Evolutionary conservation across 2,888 invertebrate genomes (phyloP).

Genomic region (Pseudanteris insignis): DNA sequence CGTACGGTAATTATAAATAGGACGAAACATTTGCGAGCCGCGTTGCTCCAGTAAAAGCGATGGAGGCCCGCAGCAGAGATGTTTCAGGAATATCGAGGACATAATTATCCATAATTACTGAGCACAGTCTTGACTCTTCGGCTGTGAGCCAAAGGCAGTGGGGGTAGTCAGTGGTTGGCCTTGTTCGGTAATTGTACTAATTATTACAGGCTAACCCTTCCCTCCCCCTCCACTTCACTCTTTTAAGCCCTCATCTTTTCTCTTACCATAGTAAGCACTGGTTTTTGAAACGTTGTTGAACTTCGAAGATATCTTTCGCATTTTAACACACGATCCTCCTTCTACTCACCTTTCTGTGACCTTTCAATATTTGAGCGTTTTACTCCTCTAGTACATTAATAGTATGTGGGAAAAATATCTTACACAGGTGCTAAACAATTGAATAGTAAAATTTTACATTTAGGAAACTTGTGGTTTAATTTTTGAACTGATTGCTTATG

Average conservation of each 20-base stretch:
- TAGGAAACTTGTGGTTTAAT: no score
- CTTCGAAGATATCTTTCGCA: conserved; percentile 25
- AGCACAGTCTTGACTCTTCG: conserved; percentile 60
- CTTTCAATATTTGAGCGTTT: no score
- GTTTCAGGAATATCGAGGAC: conserved; percentile 65
- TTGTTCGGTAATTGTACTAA: conserved; percentile 66
- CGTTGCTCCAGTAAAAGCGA: conserved; percentile 47
- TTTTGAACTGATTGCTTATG: no score
- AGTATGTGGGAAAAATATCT: no score
- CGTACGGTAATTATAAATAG: conserved; percentile 53
- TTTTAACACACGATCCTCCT: conserved; percentile 11
- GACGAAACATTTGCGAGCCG: conserved; percentile 44
- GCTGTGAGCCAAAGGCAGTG: conserved; percentile 60
- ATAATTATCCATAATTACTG: conserved; percentile 65
- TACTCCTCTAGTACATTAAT: no score
- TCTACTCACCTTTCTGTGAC: no score
- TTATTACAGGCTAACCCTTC: conserved; percentile 55
- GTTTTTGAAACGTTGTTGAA: conserved; percentile 19
- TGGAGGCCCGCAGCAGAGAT: conserved; percentile 53
- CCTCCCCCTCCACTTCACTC: conserved; percentile 21
- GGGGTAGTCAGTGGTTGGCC: conserved; percentile 60
- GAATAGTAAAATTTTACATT: no score
- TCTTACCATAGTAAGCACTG: conserved; percentile 20
- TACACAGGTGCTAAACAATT: no score
- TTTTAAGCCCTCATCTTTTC: conserved; percentile 43